Percentiles rank a stretch among this genome's conserved stretches.
phyloP scores from a whole-genome alignment of 2,113 vertebrate genomes.

The Mastomys natalensis region DNA sequence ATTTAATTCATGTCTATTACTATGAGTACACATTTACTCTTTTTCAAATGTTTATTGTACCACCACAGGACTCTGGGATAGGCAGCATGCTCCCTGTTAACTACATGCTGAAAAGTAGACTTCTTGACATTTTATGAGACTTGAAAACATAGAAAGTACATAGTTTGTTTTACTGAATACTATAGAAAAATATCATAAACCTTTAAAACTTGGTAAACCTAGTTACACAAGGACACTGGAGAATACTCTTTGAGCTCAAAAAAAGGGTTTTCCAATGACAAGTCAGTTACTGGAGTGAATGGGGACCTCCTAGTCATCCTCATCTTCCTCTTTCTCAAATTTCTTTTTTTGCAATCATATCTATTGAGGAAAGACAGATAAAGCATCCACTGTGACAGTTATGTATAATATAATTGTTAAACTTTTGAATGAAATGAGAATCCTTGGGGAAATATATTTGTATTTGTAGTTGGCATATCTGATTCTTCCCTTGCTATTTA shows the following conservation, averaged over 20 bases:
- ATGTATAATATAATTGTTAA: background rate
- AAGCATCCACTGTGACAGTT: background rate
- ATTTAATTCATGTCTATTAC: conserved; percentile 52
- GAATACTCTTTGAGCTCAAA: conserved; percentile 8
- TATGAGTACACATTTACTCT: background rate
- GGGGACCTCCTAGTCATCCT: background rate
- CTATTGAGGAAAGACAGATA: background rate
- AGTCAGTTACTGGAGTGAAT: background rate
- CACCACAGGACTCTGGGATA: background rate
- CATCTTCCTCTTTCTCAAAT: background rate
- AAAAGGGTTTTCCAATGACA: background rate
- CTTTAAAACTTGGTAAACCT: background rate
- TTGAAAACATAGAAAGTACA: conserved; percentile 14
- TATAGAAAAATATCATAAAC: conserved; percentile 17
- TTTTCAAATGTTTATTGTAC: conserved; percentile 1
- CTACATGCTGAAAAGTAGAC: background rate
- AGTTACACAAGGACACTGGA: background rate
- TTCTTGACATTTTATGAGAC: background rate
- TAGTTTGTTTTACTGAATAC: background rate
- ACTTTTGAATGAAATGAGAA: background rate
- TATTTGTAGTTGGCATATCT: background rate
- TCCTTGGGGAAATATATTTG: background rate
- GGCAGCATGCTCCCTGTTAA: background rate
- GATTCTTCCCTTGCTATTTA: background rate
- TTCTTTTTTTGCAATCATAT: background rate